Percentiles rank a stretch among this genome's conserved stretches.
phyloP scores from a whole-genome alignment of 1,140 invertebrate genomes.

The Pteromalus puparum region DNA sequence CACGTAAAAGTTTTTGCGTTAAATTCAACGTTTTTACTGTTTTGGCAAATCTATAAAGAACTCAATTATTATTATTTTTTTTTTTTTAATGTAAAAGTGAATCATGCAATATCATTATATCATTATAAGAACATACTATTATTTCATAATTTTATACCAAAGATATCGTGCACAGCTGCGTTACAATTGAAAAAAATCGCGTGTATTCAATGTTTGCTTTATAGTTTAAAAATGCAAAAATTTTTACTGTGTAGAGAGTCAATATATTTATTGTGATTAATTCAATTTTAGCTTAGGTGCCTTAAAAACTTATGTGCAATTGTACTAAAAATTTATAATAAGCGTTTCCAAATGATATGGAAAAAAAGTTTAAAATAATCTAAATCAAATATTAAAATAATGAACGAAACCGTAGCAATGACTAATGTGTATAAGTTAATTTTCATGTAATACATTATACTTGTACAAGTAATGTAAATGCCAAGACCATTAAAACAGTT shows the following conservation, averaged over 20 bases:
- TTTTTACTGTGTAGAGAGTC: slow-evolving; percentile 15
- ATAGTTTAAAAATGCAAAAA: slow-evolving; percentile 8
- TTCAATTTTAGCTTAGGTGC: slow-evolving; percentile 16
- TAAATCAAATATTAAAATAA: slow-evolving; percentile 6
- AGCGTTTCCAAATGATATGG: too few relatives aligned
- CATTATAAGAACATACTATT: background rate
- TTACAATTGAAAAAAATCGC: background rate
- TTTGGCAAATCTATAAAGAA: background rate
- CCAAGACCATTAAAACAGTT: too few relatives aligned
- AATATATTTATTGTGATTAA: slow-evolving; percentile 6
- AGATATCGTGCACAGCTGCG: background rate
- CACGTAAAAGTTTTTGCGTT: slow-evolving; percentile 27
- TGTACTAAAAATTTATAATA: slow-evolving; percentile 4
- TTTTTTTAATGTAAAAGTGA: background rate
- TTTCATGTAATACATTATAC: background rate
- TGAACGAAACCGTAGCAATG: too few relatives aligned
- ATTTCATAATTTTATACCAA: slow-evolving; percentile 29
- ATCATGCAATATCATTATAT: background rate
- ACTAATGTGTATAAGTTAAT: background rate
- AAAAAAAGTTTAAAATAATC: slow-evolving; percentile 13
- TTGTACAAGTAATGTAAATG: slow-evolving; percentile 4
- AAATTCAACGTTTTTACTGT: background rate
- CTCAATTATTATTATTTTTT: background rate
- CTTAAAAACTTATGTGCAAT: slow-evolving; percentile 6
- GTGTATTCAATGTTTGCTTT: background rate